Evolutionary conservation across 2,888 invertebrate species (phyloP).

Genomic region (Nymphalis urticae): DNA sequence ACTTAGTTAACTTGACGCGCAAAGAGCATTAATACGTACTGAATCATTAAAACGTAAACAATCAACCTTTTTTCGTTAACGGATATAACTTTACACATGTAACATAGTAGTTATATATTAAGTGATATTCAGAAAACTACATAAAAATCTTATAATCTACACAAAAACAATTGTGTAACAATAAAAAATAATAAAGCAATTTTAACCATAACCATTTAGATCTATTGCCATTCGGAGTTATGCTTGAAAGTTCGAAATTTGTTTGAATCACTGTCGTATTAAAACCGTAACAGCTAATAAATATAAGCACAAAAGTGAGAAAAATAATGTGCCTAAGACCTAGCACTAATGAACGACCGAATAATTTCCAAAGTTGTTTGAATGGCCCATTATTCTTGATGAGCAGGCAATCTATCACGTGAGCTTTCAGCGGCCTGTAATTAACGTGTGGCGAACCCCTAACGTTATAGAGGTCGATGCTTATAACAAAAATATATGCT

Average conservation of each 20-base stretch:
- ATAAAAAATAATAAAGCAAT: neutral
- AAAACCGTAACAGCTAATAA: slow-evolving; percentile 21
- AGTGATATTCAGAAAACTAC: too few relatives aligned
- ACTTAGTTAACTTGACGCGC: too few relatives aligned
- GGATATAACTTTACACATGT: too few relatives aligned
- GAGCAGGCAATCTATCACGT: slow-evolving; percentile 68
- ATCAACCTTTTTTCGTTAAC: too few relatives aligned
- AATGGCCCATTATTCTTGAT: slow-evolving; percentile 68
- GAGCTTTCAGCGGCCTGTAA: slow-evolving; percentile 61
- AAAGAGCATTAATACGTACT: too few relatives aligned
- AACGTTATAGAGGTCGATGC: slow-evolving; percentile 34
- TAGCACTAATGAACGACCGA: slow-evolving; percentile 50
- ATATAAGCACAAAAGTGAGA: slow-evolving; percentile 21
- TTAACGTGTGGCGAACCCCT: slow-evolving; percentile 52
- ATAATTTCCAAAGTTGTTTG: slow-evolving; percentile 54
- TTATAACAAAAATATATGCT: slow-evolving; percentile 20
- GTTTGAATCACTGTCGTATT: slow-evolving; percentile 13
- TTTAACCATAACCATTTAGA: neutral
- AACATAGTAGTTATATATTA: too few relatives aligned
- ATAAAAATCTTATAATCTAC: too few relatives aligned
- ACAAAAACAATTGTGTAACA: neutral
- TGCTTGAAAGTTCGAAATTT: slow-evolving; percentile 2
- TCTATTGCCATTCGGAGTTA: neutral
- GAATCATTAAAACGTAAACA: too few relatives aligned
- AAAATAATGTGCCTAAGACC: slow-evolving; percentile 22